Percentiles rank a stretch among this genome's conserved stretches.
Evolutionary conservation across 2,113 vertebrate genomes (phyloP).

Genomic region (Epinephelus fuscoguttatus): DNA sequence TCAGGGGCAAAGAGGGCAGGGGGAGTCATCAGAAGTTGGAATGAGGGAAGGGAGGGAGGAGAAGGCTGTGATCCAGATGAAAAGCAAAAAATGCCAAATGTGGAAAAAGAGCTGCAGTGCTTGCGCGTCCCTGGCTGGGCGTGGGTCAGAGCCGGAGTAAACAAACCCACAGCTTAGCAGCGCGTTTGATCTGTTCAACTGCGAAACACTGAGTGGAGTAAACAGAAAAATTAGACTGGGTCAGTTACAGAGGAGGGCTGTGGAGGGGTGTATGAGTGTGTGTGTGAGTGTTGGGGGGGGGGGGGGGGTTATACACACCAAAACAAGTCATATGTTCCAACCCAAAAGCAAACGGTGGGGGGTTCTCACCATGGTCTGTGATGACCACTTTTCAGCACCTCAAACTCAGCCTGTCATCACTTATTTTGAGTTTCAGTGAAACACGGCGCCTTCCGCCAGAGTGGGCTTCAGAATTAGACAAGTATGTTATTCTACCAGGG

Average conservation of each 20-base stretch:
- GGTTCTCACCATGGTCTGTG: constrained; percentile 17
- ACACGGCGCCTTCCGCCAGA: constrained; percentile 17
- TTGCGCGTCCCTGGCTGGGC: constrained; percentile 64
- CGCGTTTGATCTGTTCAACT: constrained; percentile 81
- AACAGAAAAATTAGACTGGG: constrained; percentile 76
- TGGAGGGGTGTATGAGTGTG: constrained; percentile 9
- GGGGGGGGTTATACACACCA: constrained; percentile 24
- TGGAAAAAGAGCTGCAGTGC: constrained; percentile 67
- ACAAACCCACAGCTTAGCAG: constrained; percentile 81
- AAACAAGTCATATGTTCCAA: constrained; percentile 61
- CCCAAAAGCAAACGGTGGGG: constrained; percentile 54
- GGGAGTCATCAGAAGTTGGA: constrained; percentile 44
- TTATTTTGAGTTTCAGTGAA: constrained; percentile 42
- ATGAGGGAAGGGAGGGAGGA: constrained; percentile 38
- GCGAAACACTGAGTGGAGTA: constrained; percentile 74
- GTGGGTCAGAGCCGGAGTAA: constrained; percentile 81
- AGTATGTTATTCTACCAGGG: constrained; percentile 36
- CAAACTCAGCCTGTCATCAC: constrained; percentile 60
- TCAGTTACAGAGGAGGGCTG: constrained; percentile 65
- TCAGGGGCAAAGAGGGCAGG: constrained; percentile 46
- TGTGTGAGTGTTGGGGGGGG: neutral
- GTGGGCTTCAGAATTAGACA: constrained; percentile 13
- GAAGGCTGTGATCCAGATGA: constrained; percentile 74
- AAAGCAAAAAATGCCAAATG: constrained; percentile 60
- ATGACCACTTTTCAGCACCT: constrained; percentile 58